Percentiles rank a stretch among this genome's conserved stretches.
These are phyloP conservation scores for Metopolophium dirhodum DNA, from an alignment of 1,140 invertebrate genomes.

Conservation along the genomic window DNA sequence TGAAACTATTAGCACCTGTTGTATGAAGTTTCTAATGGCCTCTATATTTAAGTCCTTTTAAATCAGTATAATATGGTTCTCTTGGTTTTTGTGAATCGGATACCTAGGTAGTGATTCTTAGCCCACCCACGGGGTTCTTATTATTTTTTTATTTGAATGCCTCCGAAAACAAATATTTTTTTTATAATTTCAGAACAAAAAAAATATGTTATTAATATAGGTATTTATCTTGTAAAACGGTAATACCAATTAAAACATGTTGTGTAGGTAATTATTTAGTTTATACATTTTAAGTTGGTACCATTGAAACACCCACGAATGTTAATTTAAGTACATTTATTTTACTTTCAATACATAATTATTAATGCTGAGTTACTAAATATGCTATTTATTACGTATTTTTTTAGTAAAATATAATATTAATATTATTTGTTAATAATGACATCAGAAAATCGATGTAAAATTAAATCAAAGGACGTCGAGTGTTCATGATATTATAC, in stretches of 20 bases:
- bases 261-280: not conserved
- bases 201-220: not conserved
- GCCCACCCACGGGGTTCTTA: no score
- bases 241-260: not conserved
- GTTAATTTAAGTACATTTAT: not conserved
- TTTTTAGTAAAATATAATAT: not conserved
- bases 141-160: no score
- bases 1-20: not conserved
- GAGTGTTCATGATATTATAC: not conserved
- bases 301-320: not conserved
- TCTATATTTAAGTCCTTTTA: not conserved
- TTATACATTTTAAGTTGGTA: not conserved
- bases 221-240: not conserved
- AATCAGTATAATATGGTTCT: not conserved
- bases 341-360: not conserved
- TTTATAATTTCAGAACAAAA: no score
- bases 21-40: not conserved
- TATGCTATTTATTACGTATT: no score
- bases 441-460: not conserved
- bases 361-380: not conserved
- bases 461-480: not conserved
- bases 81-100: no score
- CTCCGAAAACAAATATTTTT: no score
- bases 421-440: not conserved
- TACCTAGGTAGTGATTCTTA: no score